Evolutionary conservation across 1,140 invertebrate genomes (phyloP), one percentile per base, ranked within the genome.

Genomic region (Pissodes strobi): DNA sequence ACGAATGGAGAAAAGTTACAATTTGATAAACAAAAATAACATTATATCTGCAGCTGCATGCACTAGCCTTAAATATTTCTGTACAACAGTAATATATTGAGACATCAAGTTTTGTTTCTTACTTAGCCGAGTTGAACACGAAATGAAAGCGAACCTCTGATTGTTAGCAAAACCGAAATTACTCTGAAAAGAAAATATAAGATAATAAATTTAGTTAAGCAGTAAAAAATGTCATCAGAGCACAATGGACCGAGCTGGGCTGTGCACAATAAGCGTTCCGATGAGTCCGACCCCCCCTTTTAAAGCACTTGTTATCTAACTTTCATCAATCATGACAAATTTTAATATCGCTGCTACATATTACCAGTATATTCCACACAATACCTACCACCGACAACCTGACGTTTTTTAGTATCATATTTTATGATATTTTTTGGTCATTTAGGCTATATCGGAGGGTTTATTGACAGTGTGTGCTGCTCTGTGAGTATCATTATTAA

Each of bases 261-360:
- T 46, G 27, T 21, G 27, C 30, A 68, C 66, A 73, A 72, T 74
- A 72, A 72, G 67, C 71, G 67, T 53, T 41, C 61, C 65, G 48
- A 27, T 61, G 62, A 60, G 55, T 22, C 62, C 57, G 17, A 39
- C 58, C 59, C 69, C 63, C 41, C 70, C 64, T 67, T 69, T 68
- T 67, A 66, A 59, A 49, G 64, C 59, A 66, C 57, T 73, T 73
- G 71, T 70, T 73, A 69, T 73, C 72, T 70, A 68, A 70, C 67
- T 73, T 72, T 69, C 73, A 75, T 75, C 73, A 75, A 75, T 75
- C 73, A 75, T 61, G 68, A 75, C 68, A 73, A 73, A 75, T 75
- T 75, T 75, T 75, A 75, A 75, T 75, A 75, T 75, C 73, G 69
- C 71, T 58, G 67, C 60, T 65, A 74, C 67, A 68, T 72, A 72